Evolutionary conservation across 1,140 invertebrate genomes (phyloP).

Genomic region (Maconellicoccus hirsutus): DNA sequence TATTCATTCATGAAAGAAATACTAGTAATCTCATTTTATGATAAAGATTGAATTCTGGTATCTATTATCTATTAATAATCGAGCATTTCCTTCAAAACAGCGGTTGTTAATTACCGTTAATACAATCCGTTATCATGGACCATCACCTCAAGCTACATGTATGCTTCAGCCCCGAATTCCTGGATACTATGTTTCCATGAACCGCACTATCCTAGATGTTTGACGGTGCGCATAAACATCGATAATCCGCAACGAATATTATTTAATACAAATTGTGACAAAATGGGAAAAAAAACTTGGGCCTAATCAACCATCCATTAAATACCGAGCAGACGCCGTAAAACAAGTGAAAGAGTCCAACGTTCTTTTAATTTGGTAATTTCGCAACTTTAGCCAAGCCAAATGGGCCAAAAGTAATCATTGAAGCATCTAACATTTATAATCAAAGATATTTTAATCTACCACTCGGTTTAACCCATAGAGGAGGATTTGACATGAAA

Average conservation of each 20-base stretch:
- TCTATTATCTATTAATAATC: too few species aligned
- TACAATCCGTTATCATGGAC: too few species aligned
- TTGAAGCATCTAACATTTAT: background rate
- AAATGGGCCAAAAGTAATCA: slow-evolving; percentile 3
- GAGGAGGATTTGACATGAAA: background rate
- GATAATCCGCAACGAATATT: slow-evolving; percentile 4
- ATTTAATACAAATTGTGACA: slow-evolving; percentile 5
- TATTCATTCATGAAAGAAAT: too few species aligned
- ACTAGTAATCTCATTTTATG: too few species aligned
- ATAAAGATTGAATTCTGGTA: too few species aligned
- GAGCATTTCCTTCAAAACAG: too few species aligned
- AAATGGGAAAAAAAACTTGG: background rate
- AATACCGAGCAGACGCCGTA: background rate
- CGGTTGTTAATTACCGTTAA: too few species aligned
- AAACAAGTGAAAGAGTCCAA: background rate
- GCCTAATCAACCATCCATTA: slow-evolving; percentile 8
- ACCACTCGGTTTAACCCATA: too few species aligned
- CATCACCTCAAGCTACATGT: background rate
- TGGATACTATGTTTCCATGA: background rate
- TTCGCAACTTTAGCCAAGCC: background rate
- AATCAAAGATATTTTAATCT: background rate
- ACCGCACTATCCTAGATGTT: background rate
- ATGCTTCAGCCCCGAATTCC: background rate
- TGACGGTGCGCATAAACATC: background rate
- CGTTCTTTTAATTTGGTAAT: background rate